Conservation (phyloP, 2,888 invertebrate species). For the Periphyllus acericola region DNA sequence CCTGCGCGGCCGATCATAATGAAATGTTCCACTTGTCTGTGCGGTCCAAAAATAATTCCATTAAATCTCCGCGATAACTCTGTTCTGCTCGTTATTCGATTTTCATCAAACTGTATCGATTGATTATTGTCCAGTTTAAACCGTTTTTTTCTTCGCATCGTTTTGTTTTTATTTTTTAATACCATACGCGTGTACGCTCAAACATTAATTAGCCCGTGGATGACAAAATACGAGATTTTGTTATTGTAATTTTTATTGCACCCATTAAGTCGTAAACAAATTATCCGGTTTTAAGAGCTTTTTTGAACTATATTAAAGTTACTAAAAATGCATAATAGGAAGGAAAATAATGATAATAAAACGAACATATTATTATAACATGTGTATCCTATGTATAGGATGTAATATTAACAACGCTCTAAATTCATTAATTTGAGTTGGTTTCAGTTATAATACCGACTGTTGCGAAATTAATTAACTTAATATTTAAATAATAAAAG, state of each 20-base stretch:
- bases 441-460: background rate
- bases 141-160: too few relatives aligned
- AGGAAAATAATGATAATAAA: background rate
- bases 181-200: too few relatives aligned
- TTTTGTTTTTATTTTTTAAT: too few relatives aligned
- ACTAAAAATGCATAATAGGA: background rate
- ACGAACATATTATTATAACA: background rate
- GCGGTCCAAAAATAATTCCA: background rate
- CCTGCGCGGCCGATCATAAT: background rate
- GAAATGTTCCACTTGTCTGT: background rate
- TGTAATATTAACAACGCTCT: too few relatives aligned
- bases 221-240: too few relatives aligned
- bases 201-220: too few relatives aligned
- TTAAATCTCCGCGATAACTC: background rate
- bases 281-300: slow-evolving; percentile 4
- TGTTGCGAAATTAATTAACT: background rate
- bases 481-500: background rate
- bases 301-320: background rate
- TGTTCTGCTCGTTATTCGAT: too few relatives aligned
- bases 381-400: too few relatives aligned
- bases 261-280: too few relatives aligned
- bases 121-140: too few relatives aligned
- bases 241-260: too few relatives aligned
- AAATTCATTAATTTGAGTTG: background rate
- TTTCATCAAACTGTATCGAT: too few relatives aligned